Evolutionary conservation across 2,113 vertebrate species (phyloP).

Genomic region (Perca schrenkii): DNA sequence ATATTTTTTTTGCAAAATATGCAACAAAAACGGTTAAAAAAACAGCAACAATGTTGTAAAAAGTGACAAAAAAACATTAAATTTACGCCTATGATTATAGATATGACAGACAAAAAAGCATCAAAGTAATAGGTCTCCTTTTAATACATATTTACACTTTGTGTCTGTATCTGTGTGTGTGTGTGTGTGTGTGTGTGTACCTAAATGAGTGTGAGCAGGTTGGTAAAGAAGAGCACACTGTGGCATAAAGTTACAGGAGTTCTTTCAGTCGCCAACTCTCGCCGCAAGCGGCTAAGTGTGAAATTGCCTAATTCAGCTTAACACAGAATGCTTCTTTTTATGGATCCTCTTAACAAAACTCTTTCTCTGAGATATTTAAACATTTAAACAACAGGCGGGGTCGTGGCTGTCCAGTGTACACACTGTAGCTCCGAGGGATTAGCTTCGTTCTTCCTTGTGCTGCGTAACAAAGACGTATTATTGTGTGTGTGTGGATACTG

Average conservation of each 20-base stretch:
- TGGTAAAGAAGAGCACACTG: background rate
- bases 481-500: background rate
- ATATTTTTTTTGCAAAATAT: too few species aligned
- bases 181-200: too few species aligned
- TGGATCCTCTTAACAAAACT: slow-evolving; percentile 3
- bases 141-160: background rate
- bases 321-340: slow-evolving; percentile 11
- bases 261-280: background rate
- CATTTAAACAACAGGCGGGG: background rate
- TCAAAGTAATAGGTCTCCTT: too few species aligned
- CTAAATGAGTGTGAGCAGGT: background rate
- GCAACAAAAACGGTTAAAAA: too few species aligned
- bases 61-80: too few species aligned
- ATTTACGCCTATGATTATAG: too few species aligned
- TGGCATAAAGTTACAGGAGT: background rate
- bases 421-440: background rate
- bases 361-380: background rate
- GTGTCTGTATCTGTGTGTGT: background rate
- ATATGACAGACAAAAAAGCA: too few species aligned
- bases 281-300: background rate
- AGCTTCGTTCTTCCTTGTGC: too few species aligned
- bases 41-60: too few species aligned
- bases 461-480: too few species aligned
- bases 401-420: background rate
- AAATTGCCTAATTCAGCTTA: slow-evolving; percentile 26